A percentile compares a stretch with the other conserved stretches of the same genome.
These are phyloP conservation scores for Alloscopus bannaensis DNA, from an alignment of 2,888 invertebrate species.

Conservation along the genomic window DNA sequence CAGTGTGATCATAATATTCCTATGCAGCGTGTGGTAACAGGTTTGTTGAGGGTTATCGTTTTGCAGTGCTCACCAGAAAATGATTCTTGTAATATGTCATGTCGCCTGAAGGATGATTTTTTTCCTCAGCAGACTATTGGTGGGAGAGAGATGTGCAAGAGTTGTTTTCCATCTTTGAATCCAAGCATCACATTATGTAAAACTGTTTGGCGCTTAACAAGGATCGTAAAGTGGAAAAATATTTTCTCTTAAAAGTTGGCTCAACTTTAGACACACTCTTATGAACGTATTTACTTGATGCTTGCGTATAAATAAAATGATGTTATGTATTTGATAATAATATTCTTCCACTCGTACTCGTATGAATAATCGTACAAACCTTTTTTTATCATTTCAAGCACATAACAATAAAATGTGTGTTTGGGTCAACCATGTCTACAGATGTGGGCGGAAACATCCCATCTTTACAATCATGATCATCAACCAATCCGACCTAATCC, in stretches of 20 bases:
- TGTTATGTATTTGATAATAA: conserved; percentile 13
- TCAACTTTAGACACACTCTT: no score
- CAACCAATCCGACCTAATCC: conserved; percentile 67
- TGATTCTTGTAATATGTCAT: conserved; percentile 44
- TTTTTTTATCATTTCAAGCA: conserved; percentile 66
- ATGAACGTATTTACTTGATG: no score
- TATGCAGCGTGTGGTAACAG: conserved; percentile 22
- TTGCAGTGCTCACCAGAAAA: conserved; percentile 35
- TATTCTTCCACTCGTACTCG: neutral
- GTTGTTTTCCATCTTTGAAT: no score
- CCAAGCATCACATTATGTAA: no score
- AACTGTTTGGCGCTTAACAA: no score
- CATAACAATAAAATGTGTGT: conserved; percentile 71
- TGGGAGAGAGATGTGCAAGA: neutral
- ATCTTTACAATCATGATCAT: conserved; percentile 68
- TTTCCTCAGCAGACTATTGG: neutral
- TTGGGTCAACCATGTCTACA: conserved; percentile 68
- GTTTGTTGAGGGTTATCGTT: conserved; percentile 37
- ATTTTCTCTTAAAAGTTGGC: neutral
- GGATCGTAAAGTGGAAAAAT: neutral
- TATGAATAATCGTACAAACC: conserved; percentile 42
- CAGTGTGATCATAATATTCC: conserved; percentile 8
- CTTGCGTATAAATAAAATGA: no score
- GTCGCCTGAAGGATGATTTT: conserved; percentile 51
- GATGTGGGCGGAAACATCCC: conserved; percentile 70